Conservation (phyloP, 2,888 invertebrate genomes). For the Trissonchulus latispiculum region DNA sequence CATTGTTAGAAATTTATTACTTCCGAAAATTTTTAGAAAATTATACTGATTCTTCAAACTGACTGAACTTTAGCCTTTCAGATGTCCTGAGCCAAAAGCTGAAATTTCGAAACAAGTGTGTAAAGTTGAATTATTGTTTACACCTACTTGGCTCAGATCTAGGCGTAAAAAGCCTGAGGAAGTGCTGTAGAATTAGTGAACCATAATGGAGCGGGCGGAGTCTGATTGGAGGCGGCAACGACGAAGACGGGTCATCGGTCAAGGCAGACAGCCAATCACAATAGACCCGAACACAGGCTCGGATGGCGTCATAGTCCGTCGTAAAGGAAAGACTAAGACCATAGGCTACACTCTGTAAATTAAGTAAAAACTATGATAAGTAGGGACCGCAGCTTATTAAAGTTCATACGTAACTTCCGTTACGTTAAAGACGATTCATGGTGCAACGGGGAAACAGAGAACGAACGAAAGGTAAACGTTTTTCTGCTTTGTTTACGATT, state of each 20-base stretch:
- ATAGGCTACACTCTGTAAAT: too few relatives aligned
- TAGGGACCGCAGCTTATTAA: background rate
- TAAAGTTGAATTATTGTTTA: too few relatives aligned
- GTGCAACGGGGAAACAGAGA: too few relatives aligned
- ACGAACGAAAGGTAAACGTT: too few relatives aligned
- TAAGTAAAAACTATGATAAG: background rate
- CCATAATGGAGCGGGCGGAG: constrained; percentile 8
- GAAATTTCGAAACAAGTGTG: too few relatives aligned
- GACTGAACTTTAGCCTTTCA: too few relatives aligned
- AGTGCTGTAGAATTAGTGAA: constrained; percentile 3
- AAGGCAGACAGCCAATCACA: constrained; percentile 13
- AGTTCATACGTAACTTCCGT: background rate
- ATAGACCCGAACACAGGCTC: constrained; percentile 10
- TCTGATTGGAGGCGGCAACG: background rate
- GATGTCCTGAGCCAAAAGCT: too few relatives aligned
- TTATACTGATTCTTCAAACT: too few relatives aligned
- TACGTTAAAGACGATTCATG: background rate
- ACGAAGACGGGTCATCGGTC: background rate
- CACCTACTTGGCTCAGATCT: constrained; percentile 8
- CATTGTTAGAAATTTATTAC: too few relatives aligned
- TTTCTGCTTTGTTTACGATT: too few relatives aligned
- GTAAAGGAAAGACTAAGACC: background rate
- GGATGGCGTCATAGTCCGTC: constrained; percentile 14
- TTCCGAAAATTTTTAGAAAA: too few relatives aligned
- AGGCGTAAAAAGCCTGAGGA: background rate